phyloP scores from a whole-genome alignment of 2,888 invertebrate genomes.

The Eueremaeus valkanovi region DNA sequence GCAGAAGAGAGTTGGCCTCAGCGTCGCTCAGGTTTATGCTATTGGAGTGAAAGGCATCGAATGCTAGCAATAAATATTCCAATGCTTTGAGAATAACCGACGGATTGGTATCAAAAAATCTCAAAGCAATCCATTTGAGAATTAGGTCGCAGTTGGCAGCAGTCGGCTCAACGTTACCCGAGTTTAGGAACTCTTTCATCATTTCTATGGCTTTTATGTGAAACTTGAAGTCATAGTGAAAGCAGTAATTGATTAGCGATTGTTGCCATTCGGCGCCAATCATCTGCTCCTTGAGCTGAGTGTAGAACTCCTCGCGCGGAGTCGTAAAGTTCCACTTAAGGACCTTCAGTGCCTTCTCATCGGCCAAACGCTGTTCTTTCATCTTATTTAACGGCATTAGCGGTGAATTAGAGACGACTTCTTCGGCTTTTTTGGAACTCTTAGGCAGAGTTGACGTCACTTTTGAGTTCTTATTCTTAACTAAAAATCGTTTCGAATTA shows the following conservation, averaged over 20 bases:
- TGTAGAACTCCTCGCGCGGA: conserved; percentile 89
- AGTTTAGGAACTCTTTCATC: conserved; percentile 61
- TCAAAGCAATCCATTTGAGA: conserved; percentile 89
- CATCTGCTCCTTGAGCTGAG: conserved; percentile 87
- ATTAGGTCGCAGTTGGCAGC: conserved; percentile 89
- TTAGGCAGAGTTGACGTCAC: conserved; percentile 49
- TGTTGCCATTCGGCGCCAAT: conserved; percentile 78
- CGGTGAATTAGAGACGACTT: conserved; percentile 75
- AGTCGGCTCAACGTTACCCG: conserved; percentile 68
- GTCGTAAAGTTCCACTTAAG: conserved; percentile 93
- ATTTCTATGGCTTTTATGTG: conserved; percentile 93
- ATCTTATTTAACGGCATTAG: conserved; percentile 74
- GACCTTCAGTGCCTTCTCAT: conserved; percentile 84
- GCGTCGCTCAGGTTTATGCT: conserved; percentile 82
- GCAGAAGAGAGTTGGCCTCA: conserved; percentile 89
- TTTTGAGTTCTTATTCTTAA: neutral
- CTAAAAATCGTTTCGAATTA: neutral
- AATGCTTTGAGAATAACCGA: conserved; percentile 92
- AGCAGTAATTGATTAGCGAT: conserved; percentile 81
- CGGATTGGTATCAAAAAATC: conserved; percentile 98
- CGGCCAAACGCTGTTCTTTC: conserved; percentile 86
- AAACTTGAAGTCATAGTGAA: conserved; percentile 87
- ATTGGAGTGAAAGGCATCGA: conserved; percentile 70
- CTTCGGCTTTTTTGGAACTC: conserved; percentile 56
- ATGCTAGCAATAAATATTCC: conserved; percentile 80